Conservation (phyloP, 2,113 vertebrate genomes). For the Cygnus buccinator region DNA sequence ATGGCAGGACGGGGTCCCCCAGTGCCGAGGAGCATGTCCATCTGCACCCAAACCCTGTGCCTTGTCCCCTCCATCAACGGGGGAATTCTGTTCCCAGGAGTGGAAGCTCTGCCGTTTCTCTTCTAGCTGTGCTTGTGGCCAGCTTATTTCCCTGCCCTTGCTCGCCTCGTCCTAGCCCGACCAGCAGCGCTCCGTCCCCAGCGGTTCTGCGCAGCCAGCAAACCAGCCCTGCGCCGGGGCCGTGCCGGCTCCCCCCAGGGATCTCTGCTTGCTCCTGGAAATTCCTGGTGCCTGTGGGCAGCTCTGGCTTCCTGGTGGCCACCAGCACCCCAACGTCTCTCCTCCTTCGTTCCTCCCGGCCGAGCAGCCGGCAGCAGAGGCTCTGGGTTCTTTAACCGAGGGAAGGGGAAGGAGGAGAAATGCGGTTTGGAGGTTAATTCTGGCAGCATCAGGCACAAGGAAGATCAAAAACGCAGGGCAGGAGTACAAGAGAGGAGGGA, state of each 20-base stretch:
- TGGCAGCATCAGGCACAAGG: conserved; percentile 9
- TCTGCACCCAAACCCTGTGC: neutral
- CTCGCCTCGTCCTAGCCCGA: neutral
- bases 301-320: neutral
- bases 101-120: neutral
- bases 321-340: neutral
- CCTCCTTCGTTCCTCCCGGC: neutral
- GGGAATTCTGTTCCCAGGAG: neutral
- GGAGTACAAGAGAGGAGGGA: conserved; percentile 48
- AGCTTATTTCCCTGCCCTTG: neutral
- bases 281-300: neutral
- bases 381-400: neutral
- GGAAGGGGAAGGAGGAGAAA: conserved; percentile 13
- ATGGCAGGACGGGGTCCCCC: neutral
- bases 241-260: neutral
- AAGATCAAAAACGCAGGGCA: conserved; percentile 25
- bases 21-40: neutral
- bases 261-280: neutral
- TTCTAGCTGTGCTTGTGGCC: neutral
- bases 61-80: neutral
- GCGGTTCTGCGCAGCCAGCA: neutral
- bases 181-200: neutral
- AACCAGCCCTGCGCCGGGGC: neutral
- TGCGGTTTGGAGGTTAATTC: conserved; percentile 40
- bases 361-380: neutral